Base-by-base conservation (phyloP, 1,140 invertebrate genomes). In the Papilio xuthus region DNA sequence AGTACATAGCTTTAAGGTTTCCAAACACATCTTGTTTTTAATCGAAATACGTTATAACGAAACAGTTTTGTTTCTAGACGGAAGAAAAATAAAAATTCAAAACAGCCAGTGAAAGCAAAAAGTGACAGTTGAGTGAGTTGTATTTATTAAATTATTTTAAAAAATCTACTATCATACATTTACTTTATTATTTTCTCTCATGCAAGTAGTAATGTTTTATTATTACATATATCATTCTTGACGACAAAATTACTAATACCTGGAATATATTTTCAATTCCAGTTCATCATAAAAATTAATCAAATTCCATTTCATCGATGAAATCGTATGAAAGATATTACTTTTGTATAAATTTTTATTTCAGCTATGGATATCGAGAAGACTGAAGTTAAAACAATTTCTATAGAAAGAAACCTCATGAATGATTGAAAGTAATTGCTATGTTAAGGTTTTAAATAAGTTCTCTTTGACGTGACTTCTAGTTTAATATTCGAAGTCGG, bases 351-450 rank as follows among this genome's bases (percentile, higher is more conserved):
- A 15, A 3, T 6, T 2, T 13, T 50, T 6, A 50, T 18, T 18
- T 18, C 18, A 18, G 4, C 18, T 18, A 50, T 50, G 10, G 13
- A 18, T n/a, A 6, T 50, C 18, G 47, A 15, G 47, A 4, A 50
- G 23, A 67, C 28, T 18, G 60, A 67, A 18, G 26, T 28, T 67
- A 28, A 67, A 32, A 67, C 4, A 67, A 15, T 60, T 60, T 67
- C 60, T 18, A 32, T 15, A 67, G 18, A 67, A 67, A 67, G 60
- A 67, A 67, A 67, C 60, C 60, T 32, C n/a, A 67, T 18, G 18
- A 32, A 13, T 67, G 10, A 67, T 28, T 26, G 56, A 60, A 67
- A 28, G 60, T 67, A 67, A 67, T 32, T 32, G 26, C 26, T 32
- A 10, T 60, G 9, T 63, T 28, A 15, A 67, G 10, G 23, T 26